phyloP scores from a whole-genome alignment of 2,888 invertebrate species.

The Nephrotoma appendiculata region DNA sequence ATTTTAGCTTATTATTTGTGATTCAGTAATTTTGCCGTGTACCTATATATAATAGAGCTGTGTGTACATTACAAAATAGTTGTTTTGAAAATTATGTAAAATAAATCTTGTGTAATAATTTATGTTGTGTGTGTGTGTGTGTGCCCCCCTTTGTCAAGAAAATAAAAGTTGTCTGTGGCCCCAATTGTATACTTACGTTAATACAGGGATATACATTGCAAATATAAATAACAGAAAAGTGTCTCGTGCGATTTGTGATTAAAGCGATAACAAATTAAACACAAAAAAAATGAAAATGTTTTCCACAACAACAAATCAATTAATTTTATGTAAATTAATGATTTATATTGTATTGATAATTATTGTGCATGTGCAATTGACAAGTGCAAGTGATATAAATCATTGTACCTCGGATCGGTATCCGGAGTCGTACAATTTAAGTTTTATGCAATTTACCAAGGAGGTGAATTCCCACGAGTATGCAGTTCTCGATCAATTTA shows the following conservation, averaged over 20 bases:
- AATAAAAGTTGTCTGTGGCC: background rate
- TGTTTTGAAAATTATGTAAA: background rate
- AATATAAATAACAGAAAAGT: background rate
- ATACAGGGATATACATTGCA: background rate
- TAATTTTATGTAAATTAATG: background rate
- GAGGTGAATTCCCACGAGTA: conserved; percentile 53
- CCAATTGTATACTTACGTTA: background rate
- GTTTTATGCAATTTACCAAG: conserved; percentile 58
- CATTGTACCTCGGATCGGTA: conserved; percentile 13
- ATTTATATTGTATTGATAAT: background rate
- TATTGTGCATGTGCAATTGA: background rate
- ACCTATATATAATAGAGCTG: no score
- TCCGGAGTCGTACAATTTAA: conserved; percentile 29
- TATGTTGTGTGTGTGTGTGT: background rate
- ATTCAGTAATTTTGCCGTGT: no score
- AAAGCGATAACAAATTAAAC: background rate
- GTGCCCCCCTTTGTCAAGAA: background rate
- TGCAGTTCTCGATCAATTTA: conserved; percentile 52
- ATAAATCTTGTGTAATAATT: background rate
- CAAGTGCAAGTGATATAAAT: conserved; percentile 8
- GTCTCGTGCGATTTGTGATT: background rate
- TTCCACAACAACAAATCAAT: background rate
- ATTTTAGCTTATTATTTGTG: background rate
- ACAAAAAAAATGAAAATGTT: background rate
- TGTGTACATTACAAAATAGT: no score